Conservation (phyloP, 2,797 vertebrate genomes). For the Notamacropus eugenii region DNA sequence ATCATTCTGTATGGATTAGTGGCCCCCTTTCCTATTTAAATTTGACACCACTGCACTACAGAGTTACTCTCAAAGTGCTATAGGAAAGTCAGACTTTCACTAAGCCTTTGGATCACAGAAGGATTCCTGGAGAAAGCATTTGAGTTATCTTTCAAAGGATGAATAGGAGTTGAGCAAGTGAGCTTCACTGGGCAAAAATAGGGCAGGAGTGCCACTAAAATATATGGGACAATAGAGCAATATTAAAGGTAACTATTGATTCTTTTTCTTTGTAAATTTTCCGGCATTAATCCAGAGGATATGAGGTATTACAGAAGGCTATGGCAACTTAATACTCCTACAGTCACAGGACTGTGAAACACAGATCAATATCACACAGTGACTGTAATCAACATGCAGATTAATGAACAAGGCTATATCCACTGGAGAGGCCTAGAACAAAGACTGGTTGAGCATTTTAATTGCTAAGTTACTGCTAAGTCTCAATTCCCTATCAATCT, state of each 20-base stretch:
- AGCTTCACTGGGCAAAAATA: background rate
- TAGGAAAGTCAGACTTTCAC: background rate
- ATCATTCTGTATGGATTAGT: background rate
- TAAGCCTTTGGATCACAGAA: background rate
- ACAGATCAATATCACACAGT: constrained; percentile 83
- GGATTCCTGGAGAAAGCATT: background rate
- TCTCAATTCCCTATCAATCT: constrained; percentile 85
- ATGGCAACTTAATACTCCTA: constrained; percentile 77
- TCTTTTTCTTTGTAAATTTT: constrained; percentile 69
- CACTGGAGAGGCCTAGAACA: constrained; percentile 83
- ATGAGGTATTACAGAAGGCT: constrained; percentile 63
- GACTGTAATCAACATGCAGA: constrained; percentile 87
- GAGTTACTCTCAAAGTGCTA: background rate
- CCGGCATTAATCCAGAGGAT: constrained; percentile 67
- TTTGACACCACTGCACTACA: background rate
- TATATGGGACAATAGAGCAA: background rate
- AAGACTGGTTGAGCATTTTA: constrained; percentile 87
- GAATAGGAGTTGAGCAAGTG: background rate
- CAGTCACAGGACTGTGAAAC: constrained; percentile 76
- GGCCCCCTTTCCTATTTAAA: background rate
- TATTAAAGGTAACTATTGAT: constrained; percentile 45
- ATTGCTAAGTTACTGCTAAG: constrained; percentile 86
- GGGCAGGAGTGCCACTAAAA: background rate
- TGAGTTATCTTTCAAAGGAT: background rate
- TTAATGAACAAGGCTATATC: constrained; percentile 85